These are phyloP conservation scores for Cryptus viduatorius DNA, from an alignment of 2,888 invertebrate species.

Conservation along the genomic window DNA sequence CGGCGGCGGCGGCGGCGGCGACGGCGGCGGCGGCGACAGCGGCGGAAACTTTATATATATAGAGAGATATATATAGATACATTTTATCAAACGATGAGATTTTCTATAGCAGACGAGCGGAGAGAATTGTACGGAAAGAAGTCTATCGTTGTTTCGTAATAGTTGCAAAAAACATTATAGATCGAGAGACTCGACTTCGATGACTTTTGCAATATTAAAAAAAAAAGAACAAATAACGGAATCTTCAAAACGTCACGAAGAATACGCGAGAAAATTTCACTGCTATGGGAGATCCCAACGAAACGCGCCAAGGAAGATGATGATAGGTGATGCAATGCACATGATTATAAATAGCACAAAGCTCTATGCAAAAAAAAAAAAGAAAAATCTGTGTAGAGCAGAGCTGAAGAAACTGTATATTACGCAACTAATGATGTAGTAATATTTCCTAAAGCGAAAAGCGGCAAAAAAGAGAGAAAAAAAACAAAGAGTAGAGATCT, in stretches of 20 bases:
- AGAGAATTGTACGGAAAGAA: not conserved
- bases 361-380: slow-evolving; percentile 73
- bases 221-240: not conserved
- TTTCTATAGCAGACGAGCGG: slow-evolving; percentile 68
- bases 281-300: slow-evolving; percentile 79
- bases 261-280: slow-evolving; percentile 33
- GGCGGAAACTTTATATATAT: no score
- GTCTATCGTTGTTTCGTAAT: not conserved
- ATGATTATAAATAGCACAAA: slow-evolving; percentile 85
- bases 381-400: slow-evolving; percentile 74
- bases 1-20: no score
- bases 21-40: no score
- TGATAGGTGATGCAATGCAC: slow-evolving; percentile 81
- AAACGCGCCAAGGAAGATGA: slow-evolving; percentile 77
- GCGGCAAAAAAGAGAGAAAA: not conserved
- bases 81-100: slow-evolving; percentile 68
- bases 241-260: slow-evolving; percentile 13
- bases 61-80: slow-evolving; percentile 63
- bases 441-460: slow-evolving; percentile 70
- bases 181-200: not conserved
- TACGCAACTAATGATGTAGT: slow-evolving; percentile 77
- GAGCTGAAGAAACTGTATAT: slow-evolving; percentile 80
- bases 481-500: slow-evolving; percentile 20
- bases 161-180: not conserved
- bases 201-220: slow-evolving; percentile 4